phyloP scores from a whole-genome alignment of 2,797 vertebrate species.

The Meriones psammophilus region DNA sequence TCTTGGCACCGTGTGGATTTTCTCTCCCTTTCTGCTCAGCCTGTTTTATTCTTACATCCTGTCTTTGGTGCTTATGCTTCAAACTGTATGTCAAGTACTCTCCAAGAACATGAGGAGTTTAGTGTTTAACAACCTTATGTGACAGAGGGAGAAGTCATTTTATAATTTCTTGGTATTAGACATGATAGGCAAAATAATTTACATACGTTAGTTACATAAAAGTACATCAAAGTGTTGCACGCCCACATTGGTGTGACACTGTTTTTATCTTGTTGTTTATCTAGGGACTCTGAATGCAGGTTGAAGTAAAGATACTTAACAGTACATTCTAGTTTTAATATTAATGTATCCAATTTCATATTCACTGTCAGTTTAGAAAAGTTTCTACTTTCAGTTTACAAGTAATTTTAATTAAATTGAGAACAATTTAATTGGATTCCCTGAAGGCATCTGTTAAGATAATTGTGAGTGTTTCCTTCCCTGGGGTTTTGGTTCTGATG shows the following conservation, averaged over 20 bases:
- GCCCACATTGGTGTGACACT: neutral
- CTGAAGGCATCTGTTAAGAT: neutral
- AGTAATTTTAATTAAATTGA: conserved; percentile 33
- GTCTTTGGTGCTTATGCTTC: neutral
- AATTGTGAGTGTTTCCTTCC: conserved; percentile 25
- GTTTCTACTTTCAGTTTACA: neutral
- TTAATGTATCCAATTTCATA: neutral
- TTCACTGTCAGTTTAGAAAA: neutral
- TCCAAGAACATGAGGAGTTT: neutral
- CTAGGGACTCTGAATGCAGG: neutral
- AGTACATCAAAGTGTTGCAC: neutral
- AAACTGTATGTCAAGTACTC: neutral
- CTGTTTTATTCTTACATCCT: neutral
- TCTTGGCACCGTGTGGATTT: neutral
- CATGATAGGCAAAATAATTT: neutral
- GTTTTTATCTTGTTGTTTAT: neutral
- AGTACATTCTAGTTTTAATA: neutral
- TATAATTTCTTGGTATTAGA: neutral
- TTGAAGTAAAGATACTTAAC: neutral
- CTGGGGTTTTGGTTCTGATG: neutral
- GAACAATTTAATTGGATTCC: conserved; percentile 25
- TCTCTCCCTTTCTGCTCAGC: neutral
- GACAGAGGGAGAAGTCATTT: neutral
- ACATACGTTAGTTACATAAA: neutral
- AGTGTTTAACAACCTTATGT: neutral